Conservation (phyloP, 2,888 invertebrate genomes). For the Atrina japonica region DNA sequence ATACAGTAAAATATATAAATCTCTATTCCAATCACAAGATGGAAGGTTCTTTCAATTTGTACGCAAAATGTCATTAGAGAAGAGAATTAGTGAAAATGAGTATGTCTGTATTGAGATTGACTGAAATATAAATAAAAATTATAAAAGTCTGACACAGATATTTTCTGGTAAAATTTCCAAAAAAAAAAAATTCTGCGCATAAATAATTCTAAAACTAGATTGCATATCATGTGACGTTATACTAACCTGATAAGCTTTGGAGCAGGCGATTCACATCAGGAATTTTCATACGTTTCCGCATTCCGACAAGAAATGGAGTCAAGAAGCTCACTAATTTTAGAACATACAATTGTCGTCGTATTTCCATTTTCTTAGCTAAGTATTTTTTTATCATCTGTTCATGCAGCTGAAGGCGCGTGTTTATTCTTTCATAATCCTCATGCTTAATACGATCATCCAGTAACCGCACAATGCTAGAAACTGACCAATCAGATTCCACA, state of each 20-base stretch:
- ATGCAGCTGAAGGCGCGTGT: constrained; percentile 78
- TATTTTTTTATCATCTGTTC: constrained; percentile 74
- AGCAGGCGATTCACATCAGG: constrained; percentile 75
- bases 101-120: too few relatives aligned
- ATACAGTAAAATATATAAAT: too few relatives aligned
- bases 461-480: constrained; percentile 72
- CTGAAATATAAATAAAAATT: too few relatives aligned
- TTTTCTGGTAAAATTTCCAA: too few relatives aligned
- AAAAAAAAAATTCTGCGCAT: too few relatives aligned
- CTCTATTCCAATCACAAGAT: too few relatives aligned
- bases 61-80: too few relatives aligned
- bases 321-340: constrained; percentile 79
- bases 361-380: constrained; percentile 72
- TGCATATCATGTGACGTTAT: too few relatives aligned
- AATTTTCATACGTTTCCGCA: constrained; percentile 80
- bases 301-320: constrained; percentile 78
- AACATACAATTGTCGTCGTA: constrained; percentile 72
- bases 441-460: constrained; percentile 76
- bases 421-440: constrained; percentile 75
- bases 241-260: constrained; percentile 72
- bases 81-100: too few relatives aligned
- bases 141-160: too few relatives aligned
- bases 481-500: constrained; percentile 75
- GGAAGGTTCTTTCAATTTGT: too few relatives aligned
- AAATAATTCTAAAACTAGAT: too few relatives aligned